Evolutionary conservation across 2,888 invertebrate species (phyloP).

Genomic region (Nemoura dubitans): DNA sequence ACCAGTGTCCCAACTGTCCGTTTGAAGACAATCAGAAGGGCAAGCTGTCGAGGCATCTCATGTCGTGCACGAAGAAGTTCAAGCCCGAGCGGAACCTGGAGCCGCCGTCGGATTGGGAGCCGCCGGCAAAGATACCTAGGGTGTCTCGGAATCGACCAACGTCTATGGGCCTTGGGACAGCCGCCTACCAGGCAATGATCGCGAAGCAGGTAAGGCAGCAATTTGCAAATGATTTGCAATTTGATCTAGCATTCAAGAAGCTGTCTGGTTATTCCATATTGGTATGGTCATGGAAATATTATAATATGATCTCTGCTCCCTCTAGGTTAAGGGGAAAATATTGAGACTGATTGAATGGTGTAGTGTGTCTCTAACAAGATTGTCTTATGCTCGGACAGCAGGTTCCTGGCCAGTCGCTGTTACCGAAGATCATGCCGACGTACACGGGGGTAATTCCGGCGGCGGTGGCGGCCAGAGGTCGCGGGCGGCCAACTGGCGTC

Average conservation of each 20-base stretch:
- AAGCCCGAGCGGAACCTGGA: conserved; percentile 86
- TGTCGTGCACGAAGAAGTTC: conserved; percentile 89
- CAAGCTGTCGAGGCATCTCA: conserved; percentile 86
- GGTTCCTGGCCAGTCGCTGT: conserved; percentile 57
- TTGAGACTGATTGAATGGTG: no score
- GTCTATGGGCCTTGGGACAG: conserved; percentile 51
- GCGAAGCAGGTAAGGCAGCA: conserved; percentile 42
- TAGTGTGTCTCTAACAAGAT: no score
- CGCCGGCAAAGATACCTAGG: conserved; percentile 91
- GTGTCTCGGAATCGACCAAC: conserved; percentile 61
- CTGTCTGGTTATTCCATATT: no score
- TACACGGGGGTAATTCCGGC: conserved; percentile 53
- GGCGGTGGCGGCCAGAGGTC: conserved; percentile 55
- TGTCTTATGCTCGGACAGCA: neutral
- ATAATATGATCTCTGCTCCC: no score
- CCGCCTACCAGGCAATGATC: conserved; percentile 61
- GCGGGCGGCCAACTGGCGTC: conserved; percentile 59
- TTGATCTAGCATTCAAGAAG: no score
- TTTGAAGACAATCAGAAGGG: conserved; percentile 95
- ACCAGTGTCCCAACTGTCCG: conserved; percentile 92
- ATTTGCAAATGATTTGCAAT: no score
- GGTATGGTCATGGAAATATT: no score
- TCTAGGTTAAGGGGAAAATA: no score
- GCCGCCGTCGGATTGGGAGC: conserved; percentile 91
- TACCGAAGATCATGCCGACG: conserved; percentile 61